A percentile compares a stretch with the other conserved stretches of the same genome.
Conservation (phyloP, 2,888 invertebrate species). For the Zygaena filipendulae region DNA sequence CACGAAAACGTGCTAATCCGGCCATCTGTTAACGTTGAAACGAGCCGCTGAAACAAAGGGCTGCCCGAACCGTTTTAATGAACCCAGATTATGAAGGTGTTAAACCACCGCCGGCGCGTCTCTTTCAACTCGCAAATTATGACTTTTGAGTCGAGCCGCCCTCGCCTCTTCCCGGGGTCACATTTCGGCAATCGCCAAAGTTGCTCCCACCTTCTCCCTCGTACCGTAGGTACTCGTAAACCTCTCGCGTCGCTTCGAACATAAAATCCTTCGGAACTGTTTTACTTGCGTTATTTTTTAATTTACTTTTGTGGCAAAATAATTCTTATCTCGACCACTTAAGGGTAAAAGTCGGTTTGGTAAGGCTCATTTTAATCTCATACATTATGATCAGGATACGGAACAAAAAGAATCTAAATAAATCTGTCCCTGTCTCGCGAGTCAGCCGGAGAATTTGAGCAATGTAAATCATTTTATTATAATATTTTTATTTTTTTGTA, state of each 20-base stretch:
- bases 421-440: slow-evolving; percentile 54
- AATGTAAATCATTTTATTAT: slow-evolving; percentile 66
- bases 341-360: slow-evolving; percentile 15
- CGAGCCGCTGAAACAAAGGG: slow-evolving; percentile 65
- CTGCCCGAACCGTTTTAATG: slow-evolving; percentile 56
- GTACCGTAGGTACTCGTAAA: slow-evolving; percentile 28
- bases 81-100: slow-evolving; percentile 67
- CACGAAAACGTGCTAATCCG: slow-evolving; percentile 52
- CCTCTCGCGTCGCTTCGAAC: slow-evolving; percentile 42
- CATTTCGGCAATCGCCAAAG: slow-evolving; percentile 54
- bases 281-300: no score
- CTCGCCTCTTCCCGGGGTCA: slow-evolving; percentile 47
- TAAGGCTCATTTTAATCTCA: slow-evolving; percentile 46
- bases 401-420: slow-evolving; percentile 54
- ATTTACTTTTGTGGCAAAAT: slow-evolving; percentile 7
- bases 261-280: slow-evolving; percentile 42
- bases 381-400: slow-evolving; percentile 55
- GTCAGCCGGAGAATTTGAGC: slow-evolving; percentile 55
- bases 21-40: slow-evolving; percentile 60
- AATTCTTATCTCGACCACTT: not conserved
- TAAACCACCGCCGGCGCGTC: slow-evolving; percentile 52
- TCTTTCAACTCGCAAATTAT: slow-evolving; percentile 67
- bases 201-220: slow-evolving; percentile 38
- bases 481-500: slow-evolving; percentile 48
- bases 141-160: slow-evolving; percentile 43